Evolutionary conservation across 1,140 invertebrate species (phyloP).

Genomic region (Colletes latitarsis): DNA sequence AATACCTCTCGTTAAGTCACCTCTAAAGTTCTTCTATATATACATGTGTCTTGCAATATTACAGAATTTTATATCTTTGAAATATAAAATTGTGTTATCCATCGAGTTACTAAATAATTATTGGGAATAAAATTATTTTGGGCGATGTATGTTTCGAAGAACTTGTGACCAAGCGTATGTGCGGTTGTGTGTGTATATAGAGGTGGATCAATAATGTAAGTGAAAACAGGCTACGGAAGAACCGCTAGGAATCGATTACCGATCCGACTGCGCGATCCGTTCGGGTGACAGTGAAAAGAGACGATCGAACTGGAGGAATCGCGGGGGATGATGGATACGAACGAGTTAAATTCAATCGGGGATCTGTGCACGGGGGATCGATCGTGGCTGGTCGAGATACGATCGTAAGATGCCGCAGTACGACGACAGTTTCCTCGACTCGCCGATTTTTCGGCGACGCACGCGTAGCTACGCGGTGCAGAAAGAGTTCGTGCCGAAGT

Average conservation of each 20-base stretch:
- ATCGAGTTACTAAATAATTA: too few species aligned
- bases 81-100: too few species aligned
- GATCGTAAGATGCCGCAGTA: conserved; percentile 76
- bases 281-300: not conserved
- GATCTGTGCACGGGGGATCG: not conserved
- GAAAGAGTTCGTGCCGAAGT: conserved; percentile 75
- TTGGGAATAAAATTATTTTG: too few species aligned
- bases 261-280: not conserved
- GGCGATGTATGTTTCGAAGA: too few species aligned
- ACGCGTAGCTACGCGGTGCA: conserved; percentile 78
- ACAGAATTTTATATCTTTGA: too few species aligned
- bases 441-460: conserved; percentile 77
- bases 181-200: too few species aligned
- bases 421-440: conserved; percentile 78
- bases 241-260: not conserved
- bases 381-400: not conserved
- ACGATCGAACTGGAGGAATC: not conserved
- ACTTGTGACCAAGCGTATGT: too few species aligned
- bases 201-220: too few species aligned
- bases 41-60: too few species aligned
- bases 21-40: too few species aligned
- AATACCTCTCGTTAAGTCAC: too few species aligned
- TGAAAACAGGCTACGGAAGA: not conserved
- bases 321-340: not conserved
- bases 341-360: not conserved